Percentiles rank a stretch among this genome's conserved stretches.
phyloP scores from a whole-genome alignment of 1,140 invertebrate species.

The Ceratosolen solmsi region DNA sequence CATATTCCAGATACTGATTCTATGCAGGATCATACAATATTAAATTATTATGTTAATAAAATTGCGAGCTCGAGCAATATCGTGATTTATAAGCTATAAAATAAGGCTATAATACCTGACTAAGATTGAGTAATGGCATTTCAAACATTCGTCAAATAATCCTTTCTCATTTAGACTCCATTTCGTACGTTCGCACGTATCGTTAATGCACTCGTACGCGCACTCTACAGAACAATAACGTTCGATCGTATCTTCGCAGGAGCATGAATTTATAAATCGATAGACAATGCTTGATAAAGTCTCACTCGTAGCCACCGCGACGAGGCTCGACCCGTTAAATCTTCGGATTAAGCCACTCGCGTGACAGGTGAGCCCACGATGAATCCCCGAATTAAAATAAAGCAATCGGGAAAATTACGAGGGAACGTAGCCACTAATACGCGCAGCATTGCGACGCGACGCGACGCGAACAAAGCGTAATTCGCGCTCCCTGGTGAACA shows the following conservation, averaged over 20 bases:
- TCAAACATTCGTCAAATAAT: conserved; percentile 7
- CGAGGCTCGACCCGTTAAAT: neutral
- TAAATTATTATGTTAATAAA: conserved; percentile 7
- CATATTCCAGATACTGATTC: neutral
- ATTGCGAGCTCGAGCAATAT: neutral
- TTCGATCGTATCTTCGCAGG: neutral
- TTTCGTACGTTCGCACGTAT: neutral
- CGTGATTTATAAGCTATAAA: neutral
- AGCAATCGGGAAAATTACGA: conserved; percentile 26
- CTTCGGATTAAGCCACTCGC: neutral
- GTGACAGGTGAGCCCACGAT: conserved; percentile 31
- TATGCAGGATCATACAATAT: neutral
- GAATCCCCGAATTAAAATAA: conserved; percentile 67
- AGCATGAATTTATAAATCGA: neutral
- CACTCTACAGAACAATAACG: neutral
- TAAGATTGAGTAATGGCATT: neutral
- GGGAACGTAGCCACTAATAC: neutral
- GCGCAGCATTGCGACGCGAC: conserved; percentile 1
- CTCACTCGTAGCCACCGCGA: no score
- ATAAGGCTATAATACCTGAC: neutral
- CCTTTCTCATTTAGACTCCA: neutral
- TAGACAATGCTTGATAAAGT: neutral
- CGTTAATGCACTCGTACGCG: neutral
- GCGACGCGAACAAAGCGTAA: conserved; percentile 52
- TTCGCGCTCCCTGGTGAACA: conserved; percentile 55